phyloP scores from a whole-genome alignment of 2,113 vertebrate species.

The Brienomyrus longianalis region DNA sequence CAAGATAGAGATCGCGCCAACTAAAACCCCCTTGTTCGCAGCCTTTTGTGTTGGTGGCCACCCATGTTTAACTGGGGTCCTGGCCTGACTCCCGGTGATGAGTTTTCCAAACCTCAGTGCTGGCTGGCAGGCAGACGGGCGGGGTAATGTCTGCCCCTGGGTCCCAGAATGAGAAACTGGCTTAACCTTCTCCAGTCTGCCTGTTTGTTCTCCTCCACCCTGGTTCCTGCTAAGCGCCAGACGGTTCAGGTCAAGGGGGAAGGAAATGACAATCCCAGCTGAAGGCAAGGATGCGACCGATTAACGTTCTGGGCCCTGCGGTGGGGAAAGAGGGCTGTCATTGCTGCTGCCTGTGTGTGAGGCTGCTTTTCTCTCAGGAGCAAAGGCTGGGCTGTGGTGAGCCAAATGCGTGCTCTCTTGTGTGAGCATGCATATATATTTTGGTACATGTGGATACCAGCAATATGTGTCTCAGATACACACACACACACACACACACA shows the following conservation, averaged over 20 bases:
- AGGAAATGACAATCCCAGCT: conserved; percentile 73
- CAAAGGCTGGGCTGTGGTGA: conserved; percentile 20
- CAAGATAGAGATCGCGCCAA: conserved; percentile 49
- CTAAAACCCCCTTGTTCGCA: conserved; percentile 58
- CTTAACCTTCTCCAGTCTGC: conserved; percentile 28
- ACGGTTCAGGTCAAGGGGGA: conserved; percentile 33
- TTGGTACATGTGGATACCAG: conserved; percentile 6
- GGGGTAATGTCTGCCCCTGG: conserved; percentile 5
- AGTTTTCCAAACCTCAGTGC: conserved; percentile 69
- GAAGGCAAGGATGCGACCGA: conserved; percentile 46
- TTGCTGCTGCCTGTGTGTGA: conserved; percentile 37
- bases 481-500: no score
- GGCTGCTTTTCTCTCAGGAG: conserved; percentile 40
- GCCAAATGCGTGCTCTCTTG: background rate
- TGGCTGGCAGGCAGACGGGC: conserved; percentile 37
- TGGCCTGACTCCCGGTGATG: conserved; percentile 59
- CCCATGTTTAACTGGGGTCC: conserved; percentile 52
- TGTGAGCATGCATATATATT: conserved; percentile 18
- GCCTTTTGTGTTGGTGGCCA: conserved; percentile 58
- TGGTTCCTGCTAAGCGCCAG: conserved; percentile 62
- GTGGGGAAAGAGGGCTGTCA: conserved; percentile 40
- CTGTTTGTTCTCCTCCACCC: conserved; percentile 73
- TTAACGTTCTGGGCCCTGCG: conserved; percentile 38
- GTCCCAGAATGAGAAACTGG: conserved; percentile 15
- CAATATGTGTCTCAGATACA: background rate